Base-by-base conservation (phyloP, 2,888 invertebrate species). In the Dolichopus griseipennis region DNA sequence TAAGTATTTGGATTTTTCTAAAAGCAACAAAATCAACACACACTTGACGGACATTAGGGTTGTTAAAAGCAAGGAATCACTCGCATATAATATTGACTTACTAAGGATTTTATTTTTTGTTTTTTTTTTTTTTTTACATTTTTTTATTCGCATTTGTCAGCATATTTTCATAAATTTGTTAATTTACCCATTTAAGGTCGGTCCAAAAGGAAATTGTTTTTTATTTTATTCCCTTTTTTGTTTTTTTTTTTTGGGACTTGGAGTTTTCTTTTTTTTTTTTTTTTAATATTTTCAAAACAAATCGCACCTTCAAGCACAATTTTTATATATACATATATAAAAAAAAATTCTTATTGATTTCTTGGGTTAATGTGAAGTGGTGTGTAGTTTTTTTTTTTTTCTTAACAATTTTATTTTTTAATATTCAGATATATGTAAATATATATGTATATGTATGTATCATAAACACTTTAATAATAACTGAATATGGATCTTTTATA, bases 31-130 rank as follows among this genome's bases (percentile, higher is more conserved):
- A 18, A 12, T 52, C 52, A 52, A 52, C 52, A 52, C 52, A 52
- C 52, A 52, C 52, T 52, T 52, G 52, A 52, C 52, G 52, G 52
- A 52, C 52, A 52, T 52, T 52, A 52, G 52, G 52, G n/a, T 52
- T 52, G 52, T 52, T 52, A 52, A 12, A 52, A 52, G 12, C 52
- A 52, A 52, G 52, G 52, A 52, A 52, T 52, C 52, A 52, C 18
- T 52, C 52, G 52, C 6, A 52, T 52, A 18, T 52, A 52, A 52
- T 52, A 52, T 52, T 52, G 52, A 52, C 52, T 52, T 52, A 52
- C 52, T 18, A 52, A 52, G 52, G 52, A 52, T 52, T 52, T 52
- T 43, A 43, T 43, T 43, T 34, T 34, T 7, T 34, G 5, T 34
- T 37, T 37, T 2, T 9, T 5, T 37, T 37, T 37, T 37, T 37